Conservation (phyloP, 2,797 vertebrate genomes). For the Simalia tracyae region DNA sequence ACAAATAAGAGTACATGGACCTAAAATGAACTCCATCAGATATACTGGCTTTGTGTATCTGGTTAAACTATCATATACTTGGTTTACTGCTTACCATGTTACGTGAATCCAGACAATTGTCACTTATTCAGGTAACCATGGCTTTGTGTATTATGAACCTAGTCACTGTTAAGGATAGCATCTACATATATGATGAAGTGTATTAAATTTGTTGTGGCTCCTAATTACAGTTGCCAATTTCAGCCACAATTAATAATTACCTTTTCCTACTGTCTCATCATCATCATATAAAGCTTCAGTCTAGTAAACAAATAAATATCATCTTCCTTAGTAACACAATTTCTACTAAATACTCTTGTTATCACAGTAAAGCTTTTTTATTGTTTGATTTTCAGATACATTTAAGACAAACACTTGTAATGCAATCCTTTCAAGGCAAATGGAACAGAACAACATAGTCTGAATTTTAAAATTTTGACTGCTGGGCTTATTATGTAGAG, state of each 20-base stretch:
- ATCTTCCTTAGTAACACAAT: slow-evolving; percentile 58
- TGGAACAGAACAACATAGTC: slow-evolving; percentile 54
- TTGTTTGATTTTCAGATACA: slow-evolving; percentile 75
- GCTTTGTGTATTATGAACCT: background rate
- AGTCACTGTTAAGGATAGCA: background rate
- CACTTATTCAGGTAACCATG: background rate
- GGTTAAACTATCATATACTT: background rate
- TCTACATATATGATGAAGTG: background rate
- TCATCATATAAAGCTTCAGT: slow-evolving; percentile 47
- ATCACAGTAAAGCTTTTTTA: slow-evolving; percentile 74
- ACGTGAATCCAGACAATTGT: background rate
- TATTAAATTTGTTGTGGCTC: slow-evolving; percentile 6
- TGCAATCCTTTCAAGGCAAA: slow-evolving; percentile 71
- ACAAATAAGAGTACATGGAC: background rate
- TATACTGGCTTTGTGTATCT: background rate
- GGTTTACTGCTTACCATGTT: background rate
- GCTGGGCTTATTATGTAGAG: slow-evolving; percentile 57
- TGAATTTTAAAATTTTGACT: slow-evolving; percentile 63
- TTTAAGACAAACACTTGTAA: slow-evolving; percentile 70
- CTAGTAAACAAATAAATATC: slow-evolving; percentile 50
- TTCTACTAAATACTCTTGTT: slow-evolving; percentile 58
- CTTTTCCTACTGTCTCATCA: slow-evolving; percentile 59
- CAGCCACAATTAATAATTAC: slow-evolving; percentile 30
- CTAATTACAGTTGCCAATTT: slow-evolving; percentile 7
- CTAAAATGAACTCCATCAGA: background rate